A percentile compares a stretch with the other conserved stretches of the same genome.
phyloP scores from a whole-genome alignment of 2,888 invertebrate species.

The Theodoxus fluviatilis region DNA sequence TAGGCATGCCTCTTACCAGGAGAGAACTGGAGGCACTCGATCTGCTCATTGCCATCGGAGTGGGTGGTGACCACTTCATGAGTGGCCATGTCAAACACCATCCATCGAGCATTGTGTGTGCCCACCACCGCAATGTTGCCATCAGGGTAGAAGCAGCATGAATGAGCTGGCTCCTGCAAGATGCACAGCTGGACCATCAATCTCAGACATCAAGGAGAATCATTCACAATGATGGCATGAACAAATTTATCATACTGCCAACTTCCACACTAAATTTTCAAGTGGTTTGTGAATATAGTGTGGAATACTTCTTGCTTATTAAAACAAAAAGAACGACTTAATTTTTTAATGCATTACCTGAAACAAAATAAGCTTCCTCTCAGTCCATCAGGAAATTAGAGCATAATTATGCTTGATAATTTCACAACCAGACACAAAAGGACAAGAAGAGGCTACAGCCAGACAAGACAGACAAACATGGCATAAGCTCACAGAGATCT shows the following conservation, averaged over 20 bases:
- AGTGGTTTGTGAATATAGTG: too few relatives aligned
- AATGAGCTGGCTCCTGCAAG: slow-evolving; percentile 81
- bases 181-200: background rate
- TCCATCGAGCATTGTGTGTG: slow-evolving; percentile 80
- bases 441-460: too few relatives aligned
- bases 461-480: background rate
- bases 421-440: background rate
- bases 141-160: slow-evolving; percentile 81
- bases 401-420: background rate
- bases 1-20: slow-evolving; percentile 57
- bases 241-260: background rate
- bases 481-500: slow-evolving; percentile 72
- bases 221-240: background rate
- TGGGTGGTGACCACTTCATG: slow-evolving; percentile 68
- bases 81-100: slow-evolving; percentile 81
- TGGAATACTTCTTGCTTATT: too few relatives aligned
- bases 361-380: too few relatives aligned
- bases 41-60: slow-evolving; percentile 65
- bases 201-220: background rate
- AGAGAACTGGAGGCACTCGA: slow-evolving; percentile 66
- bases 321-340: too few relatives aligned
- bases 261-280: background rate
- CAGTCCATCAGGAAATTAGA: too few relatives aligned
- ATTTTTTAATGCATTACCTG: too few relatives aligned
- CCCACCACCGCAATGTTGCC: slow-evolving; percentile 81